Percentiles rank a stretch among this genome's conserved stretches.
phyloP scores from a whole-genome alignment of 2,797 vertebrate species.

The Acomys russatus region DNA sequence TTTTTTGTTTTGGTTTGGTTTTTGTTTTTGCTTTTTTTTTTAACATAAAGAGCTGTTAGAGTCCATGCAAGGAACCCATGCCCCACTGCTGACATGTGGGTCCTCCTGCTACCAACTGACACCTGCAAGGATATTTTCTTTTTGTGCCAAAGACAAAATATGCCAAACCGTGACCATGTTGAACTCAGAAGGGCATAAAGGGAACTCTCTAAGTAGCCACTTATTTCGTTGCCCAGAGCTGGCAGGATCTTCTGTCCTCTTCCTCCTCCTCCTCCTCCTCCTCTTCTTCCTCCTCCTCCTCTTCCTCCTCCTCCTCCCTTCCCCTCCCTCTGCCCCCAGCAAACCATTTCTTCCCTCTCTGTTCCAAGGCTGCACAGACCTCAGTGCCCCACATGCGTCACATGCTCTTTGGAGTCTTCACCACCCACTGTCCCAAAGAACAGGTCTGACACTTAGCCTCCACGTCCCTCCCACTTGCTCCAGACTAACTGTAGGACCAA shows the following conservation, averaged over 20 bases:
- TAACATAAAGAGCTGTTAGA: not conserved
- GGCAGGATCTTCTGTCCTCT: no score
- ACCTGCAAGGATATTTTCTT: not conserved
- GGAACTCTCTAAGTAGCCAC: not conserved
- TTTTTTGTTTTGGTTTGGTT: no score
- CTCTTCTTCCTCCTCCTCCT: accelerated
- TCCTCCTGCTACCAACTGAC: not conserved
- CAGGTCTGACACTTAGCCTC: not conserved
- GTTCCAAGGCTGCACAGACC: not conserved
- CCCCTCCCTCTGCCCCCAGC: no score
- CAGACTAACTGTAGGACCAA: no score
- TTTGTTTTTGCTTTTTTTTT: not conserved
- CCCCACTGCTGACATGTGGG: accelerated
- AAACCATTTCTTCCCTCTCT: not conserved
- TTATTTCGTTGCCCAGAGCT: not conserved
- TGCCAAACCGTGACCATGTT: not conserved
- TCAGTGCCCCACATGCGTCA: not conserved
- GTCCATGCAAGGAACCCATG: not conserved
- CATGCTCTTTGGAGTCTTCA: not conserved
- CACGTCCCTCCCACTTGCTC: not conserved
- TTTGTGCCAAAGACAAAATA: not conserved
- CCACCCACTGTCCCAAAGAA: not conserved
- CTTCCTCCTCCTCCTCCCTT: accelerated
- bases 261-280: not conserved
- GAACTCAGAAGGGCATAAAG: not conserved